These are phyloP conservation scores for Gymnopithys bicolor DNA, from an alignment of 2,797 vertebrate species.

Conservation along the genomic window DNA sequence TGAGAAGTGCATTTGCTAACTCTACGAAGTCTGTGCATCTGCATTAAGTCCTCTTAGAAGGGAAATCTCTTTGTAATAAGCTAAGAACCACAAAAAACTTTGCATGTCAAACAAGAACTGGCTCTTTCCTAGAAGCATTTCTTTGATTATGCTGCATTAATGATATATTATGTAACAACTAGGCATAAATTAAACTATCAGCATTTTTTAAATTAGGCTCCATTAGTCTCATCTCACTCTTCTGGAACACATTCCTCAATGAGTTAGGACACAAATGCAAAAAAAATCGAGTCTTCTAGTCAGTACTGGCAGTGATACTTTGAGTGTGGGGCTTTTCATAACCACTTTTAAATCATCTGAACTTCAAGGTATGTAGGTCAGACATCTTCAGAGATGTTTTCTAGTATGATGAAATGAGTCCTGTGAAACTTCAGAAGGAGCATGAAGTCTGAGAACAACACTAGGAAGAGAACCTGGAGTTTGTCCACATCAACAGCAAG, in stretches of 20 bases:
- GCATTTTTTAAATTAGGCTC: background rate
- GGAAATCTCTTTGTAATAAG: background rate
- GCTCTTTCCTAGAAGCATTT: background rate
- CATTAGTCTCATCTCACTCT: background rate
- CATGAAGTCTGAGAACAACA: background rate
- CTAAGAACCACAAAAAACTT: background rate
- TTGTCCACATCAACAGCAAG: background rate
- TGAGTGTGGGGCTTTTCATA: background rate
- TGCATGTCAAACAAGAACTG: background rate
- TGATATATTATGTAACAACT: background rate
- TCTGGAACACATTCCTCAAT: background rate
- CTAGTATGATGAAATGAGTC: background rate
- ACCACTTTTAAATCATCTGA: background rate
- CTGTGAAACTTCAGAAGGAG: background rate
- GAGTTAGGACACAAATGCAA: background rate
- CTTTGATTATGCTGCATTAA: background rate
- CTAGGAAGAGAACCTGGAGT: background rate
- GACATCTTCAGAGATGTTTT: background rate
- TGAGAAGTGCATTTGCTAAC: background rate
- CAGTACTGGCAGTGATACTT: background rate
- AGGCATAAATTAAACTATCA: background rate
- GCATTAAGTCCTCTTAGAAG: background rate
- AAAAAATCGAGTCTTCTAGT: background rate
- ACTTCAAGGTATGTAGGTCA: background rate
- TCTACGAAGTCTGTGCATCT: background rate